Evolutionary conservation across 2,888 invertebrate species (phyloP).

Genomic region (Argyresthia albistria): DNA sequence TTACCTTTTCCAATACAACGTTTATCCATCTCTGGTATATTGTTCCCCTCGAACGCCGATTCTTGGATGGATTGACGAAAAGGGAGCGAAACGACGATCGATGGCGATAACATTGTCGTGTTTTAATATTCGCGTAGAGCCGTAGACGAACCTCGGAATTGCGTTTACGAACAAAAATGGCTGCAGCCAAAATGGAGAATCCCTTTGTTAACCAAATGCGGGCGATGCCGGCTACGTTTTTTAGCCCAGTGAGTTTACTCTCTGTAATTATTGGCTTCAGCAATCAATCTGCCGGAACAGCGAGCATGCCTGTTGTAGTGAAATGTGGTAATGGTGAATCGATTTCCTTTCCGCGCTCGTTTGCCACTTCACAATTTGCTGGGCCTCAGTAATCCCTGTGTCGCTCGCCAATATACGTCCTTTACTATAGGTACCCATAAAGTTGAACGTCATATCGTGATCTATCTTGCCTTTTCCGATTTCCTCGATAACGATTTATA

Average conservation of each 20-base stretch:
- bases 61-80: background rate
- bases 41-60: background rate
- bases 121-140: too few species aligned
- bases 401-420: too few species aligned
- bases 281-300: too few species aligned
- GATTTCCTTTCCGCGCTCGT: too few species aligned
- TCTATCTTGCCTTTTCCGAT: constrained; percentile 6
- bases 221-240: background rate
- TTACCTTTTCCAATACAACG: background rate
- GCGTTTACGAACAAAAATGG: too few species aligned
- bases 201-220: background rate
- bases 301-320: too few species aligned
- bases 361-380: too few species aligned
- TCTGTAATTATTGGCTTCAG: too few species aligned
- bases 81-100: background rate
- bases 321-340: too few species aligned
- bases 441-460: constrained; percentile 2
- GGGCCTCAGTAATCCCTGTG: too few species aligned
- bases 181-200: too few species aligned
- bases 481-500: constrained; percentile 7
- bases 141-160: too few species aligned
- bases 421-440: background rate
- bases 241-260: background rate
- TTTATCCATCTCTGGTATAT: constrained; percentile 1
- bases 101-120: background rate